Evolutionary conservation across 2,113 vertebrate genomes (phyloP), one percentile per base, ranked within the genome.

Genomic region (Aleadryas rufinucha): DNA sequence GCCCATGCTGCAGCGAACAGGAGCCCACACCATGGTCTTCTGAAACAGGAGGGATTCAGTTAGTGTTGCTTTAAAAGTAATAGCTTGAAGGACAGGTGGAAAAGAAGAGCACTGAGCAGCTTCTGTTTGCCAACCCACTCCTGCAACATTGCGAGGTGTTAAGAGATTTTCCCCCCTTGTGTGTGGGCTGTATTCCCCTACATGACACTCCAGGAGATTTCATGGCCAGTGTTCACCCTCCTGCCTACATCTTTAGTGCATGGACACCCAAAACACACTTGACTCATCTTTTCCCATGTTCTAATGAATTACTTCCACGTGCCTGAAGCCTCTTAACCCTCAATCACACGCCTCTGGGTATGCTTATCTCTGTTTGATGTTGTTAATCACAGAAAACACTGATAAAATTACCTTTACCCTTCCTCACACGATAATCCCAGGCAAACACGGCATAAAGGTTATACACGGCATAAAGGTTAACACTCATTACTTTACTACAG

Each of bases 321-420:
- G 59, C 35, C 47, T 50, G 28, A 61, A 63, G 42, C 27, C 10
- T 65, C 63, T 74, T 12, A 80, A 79, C 8, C 41, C 83, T 95
- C 5, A 18, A 28, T 24, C 68, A 44, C 39, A 31, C 4, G 0
- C 26, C 87, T 77, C 50, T 54, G 31, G 35, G 59, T 50, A 26
- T 17, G 27, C 41, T 89, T 89, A 68, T 64, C 63, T 53, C 49
- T 61, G 9, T 39, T 89, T 61, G 84, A 72, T 49, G 31, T 22
- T 39, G 39, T 42, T 69, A 59, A 85, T 45, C 27, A 60, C 72
- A 22, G 64, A 44, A 84, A 61, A 72, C 45, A 60, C 26, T 2
- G 12, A 77, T 70, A 91, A 89, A 83, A 82, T 47, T 84, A 86
- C 53, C 86, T 95, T 94, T 65, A 70, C 27, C 20, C 35, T 93